phyloP scores from a whole-genome alignment of 2,113 vertebrate species.

The Ammodytes dubius region DNA sequence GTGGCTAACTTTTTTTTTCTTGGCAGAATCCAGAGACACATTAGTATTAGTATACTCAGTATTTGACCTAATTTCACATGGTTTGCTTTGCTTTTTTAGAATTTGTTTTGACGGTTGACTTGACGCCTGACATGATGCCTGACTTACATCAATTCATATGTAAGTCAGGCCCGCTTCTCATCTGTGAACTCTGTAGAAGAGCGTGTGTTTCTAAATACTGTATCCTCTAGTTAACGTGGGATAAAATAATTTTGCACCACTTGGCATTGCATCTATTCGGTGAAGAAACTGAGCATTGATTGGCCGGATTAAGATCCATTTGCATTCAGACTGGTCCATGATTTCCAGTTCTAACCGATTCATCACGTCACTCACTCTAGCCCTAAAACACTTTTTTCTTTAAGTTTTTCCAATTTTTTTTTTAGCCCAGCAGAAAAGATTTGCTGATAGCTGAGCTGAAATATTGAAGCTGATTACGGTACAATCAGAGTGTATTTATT shows the following conservation, averaged over 20 bases:
- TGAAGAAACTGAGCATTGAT: constrained; percentile 68
- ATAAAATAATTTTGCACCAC: constrained; percentile 33
- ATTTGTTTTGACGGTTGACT: not conserved
- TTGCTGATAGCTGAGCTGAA: constrained; percentile 39
- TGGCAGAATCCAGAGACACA: not conserved
- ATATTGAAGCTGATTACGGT: constrained; percentile 43
- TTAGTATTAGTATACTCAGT: too few relatives aligned
- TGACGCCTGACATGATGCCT: not conserved
- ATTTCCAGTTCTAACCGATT: constrained; percentile 54
- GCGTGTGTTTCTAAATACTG: constrained; percentile 24
- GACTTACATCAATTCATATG: not conserved
- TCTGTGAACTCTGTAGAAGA: not conserved
- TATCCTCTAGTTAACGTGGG: constrained; percentile 26
- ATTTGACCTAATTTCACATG: not conserved
- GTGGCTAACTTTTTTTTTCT: not conserved
- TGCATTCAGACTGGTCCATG: constrained; percentile 45
- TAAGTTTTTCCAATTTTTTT: constrained; percentile 28
- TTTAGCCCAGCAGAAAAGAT: constrained; percentile 38
- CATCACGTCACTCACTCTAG: constrained; percentile 56
- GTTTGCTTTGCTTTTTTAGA: not conserved
- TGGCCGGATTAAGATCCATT: constrained; percentile 47
- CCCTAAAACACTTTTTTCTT: constrained; percentile 25
- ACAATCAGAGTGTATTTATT: constrained; percentile 50
- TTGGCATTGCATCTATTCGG: constrained; percentile 32
- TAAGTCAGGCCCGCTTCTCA: not conserved